These are phyloP conservation scores for Pasiphila rectangulata DNA, from an alignment of 2,888 invertebrate genomes.

Conservation along the genomic window DNA sequence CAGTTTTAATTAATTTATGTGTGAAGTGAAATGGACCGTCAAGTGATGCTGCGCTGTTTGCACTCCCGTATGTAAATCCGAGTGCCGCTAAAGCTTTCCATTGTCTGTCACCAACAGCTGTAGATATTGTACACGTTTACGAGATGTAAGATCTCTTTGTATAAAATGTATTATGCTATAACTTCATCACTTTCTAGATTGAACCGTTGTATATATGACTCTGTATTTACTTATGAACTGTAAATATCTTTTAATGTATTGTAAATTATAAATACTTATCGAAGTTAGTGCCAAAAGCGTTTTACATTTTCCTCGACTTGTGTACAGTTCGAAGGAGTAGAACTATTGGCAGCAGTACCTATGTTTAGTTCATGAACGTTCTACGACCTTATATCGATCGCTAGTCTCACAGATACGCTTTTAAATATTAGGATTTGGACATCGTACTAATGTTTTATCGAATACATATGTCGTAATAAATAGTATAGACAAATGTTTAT, in stretches of 20 bases:
- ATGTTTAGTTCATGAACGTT: constrained; percentile 33
- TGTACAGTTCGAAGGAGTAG: constrained; percentile 49
- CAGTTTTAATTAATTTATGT: constrained; percentile 17
- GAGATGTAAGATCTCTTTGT: constrained; percentile 40
- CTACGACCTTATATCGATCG: constrained; percentile 41
- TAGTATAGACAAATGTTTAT: constrained; percentile 27
- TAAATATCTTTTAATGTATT: constrained; percentile 72
- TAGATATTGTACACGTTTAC: constrained; percentile 62
- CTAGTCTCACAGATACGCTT: constrained; percentile 60
- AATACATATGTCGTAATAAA: constrained; percentile 28
- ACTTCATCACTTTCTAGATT: constrained; percentile 48
- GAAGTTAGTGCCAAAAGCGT: constrained; percentile 79
- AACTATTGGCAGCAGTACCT: constrained; percentile 32
- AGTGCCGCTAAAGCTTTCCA: constrained; percentile 22
- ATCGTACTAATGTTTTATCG: constrained; percentile 32
- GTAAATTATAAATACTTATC: constrained; percentile 69
- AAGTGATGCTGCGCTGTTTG: constrained; percentile 29
- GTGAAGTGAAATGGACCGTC: constrained; percentile 26
- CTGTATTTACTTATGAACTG: constrained; percentile 60
- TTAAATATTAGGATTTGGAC: constrained; percentile 56
- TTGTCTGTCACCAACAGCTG: constrained; percentile 12
- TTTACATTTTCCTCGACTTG: constrained; percentile 57
- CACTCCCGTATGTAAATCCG: constrained; percentile 27
- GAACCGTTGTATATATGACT: constrained; percentile 50
- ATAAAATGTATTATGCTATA: constrained; percentile 52